phyloP scores from a whole-genome alignment of 2,797 vertebrate species.

The Danio aesculapii region DNA sequence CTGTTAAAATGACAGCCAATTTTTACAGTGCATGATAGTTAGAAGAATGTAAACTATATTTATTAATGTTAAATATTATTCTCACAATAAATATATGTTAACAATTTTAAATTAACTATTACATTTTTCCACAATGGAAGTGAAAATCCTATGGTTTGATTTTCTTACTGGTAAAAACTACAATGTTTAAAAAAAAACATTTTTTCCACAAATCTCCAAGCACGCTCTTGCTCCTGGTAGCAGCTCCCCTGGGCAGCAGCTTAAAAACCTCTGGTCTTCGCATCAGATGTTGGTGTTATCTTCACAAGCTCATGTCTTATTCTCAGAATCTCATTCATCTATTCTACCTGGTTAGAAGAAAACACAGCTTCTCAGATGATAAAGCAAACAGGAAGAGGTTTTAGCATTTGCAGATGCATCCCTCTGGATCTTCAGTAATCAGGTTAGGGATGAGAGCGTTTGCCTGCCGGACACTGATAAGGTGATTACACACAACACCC shows the following conservation, averaged over 20 bases:
- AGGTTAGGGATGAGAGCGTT: slow-evolving; percentile 44
- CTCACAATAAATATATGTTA: too few relatives aligned
- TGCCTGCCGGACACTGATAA: slow-evolving; percentile 59
- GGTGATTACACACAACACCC: slow-evolving; percentile 56
- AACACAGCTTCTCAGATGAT: slow-evolving; percentile 9
- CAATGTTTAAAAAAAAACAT: background rate
- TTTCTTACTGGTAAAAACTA: too few relatives aligned
- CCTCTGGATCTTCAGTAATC: slow-evolving; percentile 48
- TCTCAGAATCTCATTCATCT: slow-evolving; percentile 17
- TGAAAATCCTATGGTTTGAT: too few relatives aligned
- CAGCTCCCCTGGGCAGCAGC: background rate
- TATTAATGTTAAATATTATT: too few relatives aligned
- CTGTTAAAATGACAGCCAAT: too few relatives aligned
- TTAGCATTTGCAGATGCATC: slow-evolving; percentile 3
- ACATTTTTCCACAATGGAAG: too few relatives aligned
- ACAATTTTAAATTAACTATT: too few relatives aligned
- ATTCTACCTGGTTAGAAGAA: background rate
- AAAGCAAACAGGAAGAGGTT: slow-evolving; percentile 4
- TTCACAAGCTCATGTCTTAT: background rate
- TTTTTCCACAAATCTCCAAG: background rate
- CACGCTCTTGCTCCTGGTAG: background rate
- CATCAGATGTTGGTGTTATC: slow-evolving; percentile 10
- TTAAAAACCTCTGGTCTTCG: background rate
- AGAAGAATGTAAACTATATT: too few relatives aligned
- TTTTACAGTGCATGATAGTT: too few relatives aligned